Conservation (phyloP, 2,113 vertebrate species). For the Crotalus helleri region DNA sequence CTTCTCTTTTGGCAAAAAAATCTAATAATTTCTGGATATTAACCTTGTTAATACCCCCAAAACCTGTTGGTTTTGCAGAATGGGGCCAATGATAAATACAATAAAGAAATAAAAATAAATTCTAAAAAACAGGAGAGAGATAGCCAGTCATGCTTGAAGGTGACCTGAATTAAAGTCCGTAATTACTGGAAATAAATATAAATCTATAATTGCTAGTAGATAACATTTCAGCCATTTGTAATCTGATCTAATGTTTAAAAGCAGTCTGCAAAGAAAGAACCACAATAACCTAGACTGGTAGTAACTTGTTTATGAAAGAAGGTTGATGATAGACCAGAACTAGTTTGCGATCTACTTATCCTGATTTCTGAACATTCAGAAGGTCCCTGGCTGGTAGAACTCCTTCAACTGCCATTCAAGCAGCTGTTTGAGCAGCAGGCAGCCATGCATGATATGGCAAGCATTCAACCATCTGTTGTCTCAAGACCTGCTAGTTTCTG, state of each 20-base stretch:
- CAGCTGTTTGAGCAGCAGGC: not conserved
- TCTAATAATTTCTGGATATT: not conserved
- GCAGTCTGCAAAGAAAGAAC: not conserved
- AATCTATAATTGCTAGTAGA: not conserved
- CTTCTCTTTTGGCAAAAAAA: not conserved
- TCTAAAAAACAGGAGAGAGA: not conserved
- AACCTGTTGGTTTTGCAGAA: not conserved
- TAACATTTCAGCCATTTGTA: not conserved
- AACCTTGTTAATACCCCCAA: not conserved
- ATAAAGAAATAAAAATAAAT: not conserved
- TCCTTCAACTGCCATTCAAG: not conserved
- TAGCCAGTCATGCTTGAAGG: not conserved
- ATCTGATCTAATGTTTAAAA: not conserved
- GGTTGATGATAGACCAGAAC: not conserved
- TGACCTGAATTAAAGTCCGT: not conserved
- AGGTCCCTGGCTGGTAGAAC: not conserved
- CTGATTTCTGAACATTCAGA: not conserved
- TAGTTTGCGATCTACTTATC: not conserved
- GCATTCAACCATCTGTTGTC: not conserved
- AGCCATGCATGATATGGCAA: not conserved
- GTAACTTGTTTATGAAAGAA: not conserved
- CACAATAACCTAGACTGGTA: not conserved
- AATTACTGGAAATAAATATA: not conserved
- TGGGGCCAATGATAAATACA: not conserved
- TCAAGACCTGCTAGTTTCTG: not conserved